phyloP scores from a whole-genome alignment of 2,113 vertebrate species.

The Meriones unguiculatus region DNA sequence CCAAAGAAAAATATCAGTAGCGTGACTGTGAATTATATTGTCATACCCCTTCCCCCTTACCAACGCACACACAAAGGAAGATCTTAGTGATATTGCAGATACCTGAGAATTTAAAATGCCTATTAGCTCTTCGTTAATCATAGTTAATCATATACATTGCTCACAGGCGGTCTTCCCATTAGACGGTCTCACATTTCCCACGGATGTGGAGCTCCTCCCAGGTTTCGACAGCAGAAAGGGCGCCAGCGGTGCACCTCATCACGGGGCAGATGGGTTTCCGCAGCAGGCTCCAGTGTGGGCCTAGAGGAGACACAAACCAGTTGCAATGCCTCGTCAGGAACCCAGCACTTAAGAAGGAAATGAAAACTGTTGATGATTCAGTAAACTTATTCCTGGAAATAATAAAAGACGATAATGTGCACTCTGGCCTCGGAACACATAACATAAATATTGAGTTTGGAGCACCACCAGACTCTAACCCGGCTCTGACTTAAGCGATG shows the following conservation, averaged over 20 bases:
- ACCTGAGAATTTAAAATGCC: not conserved
- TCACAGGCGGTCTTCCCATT: not conserved
- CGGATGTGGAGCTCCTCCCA: not conserved
- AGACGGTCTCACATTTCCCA: not conserved
- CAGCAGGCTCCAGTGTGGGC: not conserved
- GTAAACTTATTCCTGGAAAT: slow-evolving; percentile 28
- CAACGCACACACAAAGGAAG: not conserved
- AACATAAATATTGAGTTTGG: slow-evolving; percentile 33
- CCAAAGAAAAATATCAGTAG: not conserved
- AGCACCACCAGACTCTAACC: not conserved
- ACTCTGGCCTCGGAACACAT: not conserved
- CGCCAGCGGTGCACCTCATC: not conserved
- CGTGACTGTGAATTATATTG: not conserved
- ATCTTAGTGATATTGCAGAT: not conserved
- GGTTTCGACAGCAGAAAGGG: not conserved
- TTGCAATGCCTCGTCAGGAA: not conserved
- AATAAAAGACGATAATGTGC: not conserved
- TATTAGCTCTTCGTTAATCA: not conserved
- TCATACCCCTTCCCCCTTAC: not conserved
- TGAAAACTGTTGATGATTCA: not conserved
- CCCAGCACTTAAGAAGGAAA: not conserved
- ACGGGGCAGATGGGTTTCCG: not conserved
- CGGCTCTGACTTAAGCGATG: not conserved
- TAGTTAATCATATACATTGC: not conserved
- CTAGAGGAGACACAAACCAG: not conserved